A percentile compares a stretch with the other conserved stretches of the same genome.
Evolutionary conservation across 23 tunicate genomes (phyloP).

Genomic region (Trididemnum nubilum): DNA sequence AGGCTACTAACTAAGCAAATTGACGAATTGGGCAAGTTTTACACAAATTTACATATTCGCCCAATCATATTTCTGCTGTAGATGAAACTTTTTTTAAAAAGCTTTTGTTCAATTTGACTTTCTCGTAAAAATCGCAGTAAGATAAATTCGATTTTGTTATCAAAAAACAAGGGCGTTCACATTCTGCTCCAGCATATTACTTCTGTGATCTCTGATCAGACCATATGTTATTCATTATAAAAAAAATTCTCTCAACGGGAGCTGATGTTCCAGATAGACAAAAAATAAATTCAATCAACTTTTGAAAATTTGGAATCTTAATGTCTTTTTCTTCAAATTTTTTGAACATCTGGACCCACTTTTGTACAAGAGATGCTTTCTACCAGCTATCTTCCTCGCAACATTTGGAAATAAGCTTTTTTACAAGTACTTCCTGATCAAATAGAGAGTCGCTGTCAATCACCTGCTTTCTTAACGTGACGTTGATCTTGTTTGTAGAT

Average conservation of each 20-base stretch:
- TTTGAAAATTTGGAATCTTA: slow-evolving; percentile 50
- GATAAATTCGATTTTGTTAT: slow-evolving; percentile 41
- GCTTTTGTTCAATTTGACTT: slow-evolving; percentile 47
- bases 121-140: slow-evolving; percentile 57
- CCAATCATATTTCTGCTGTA: slow-evolving; percentile 62
- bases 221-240: slow-evolving; percentile 54
- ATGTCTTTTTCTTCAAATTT: slow-evolving; percentile 54
- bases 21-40: slow-evolving; percentile 11
- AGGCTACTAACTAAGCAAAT: slow-evolving; percentile 14
- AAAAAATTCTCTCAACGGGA: slow-evolving; percentile 53
- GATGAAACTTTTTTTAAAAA: slow-evolving; percentile 41
- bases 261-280: slow-evolving; percentile 71
- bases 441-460: slow-evolving; percentile 71
- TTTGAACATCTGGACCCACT: too few relatives aligned
- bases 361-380: slow-evolving; percentile 52
- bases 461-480: slow-evolving; percentile 49
- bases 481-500: slow-evolving; percentile 48
- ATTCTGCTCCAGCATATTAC: slow-evolving; percentile 56
- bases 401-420: slow-evolving; percentile 54
- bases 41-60: slow-evolving; percentile 14
- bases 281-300: slow-evolving; percentile 57
- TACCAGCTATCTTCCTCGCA: slow-evolving; percentile 67
- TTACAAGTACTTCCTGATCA: slow-evolving; percentile 50
- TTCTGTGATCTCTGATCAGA: slow-evolving; percentile 58
- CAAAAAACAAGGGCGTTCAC: slow-evolving; percentile 49